phyloP scores from a whole-genome alignment of 1,140 invertebrate species.

The Listronotus bonariensis region DNA sequence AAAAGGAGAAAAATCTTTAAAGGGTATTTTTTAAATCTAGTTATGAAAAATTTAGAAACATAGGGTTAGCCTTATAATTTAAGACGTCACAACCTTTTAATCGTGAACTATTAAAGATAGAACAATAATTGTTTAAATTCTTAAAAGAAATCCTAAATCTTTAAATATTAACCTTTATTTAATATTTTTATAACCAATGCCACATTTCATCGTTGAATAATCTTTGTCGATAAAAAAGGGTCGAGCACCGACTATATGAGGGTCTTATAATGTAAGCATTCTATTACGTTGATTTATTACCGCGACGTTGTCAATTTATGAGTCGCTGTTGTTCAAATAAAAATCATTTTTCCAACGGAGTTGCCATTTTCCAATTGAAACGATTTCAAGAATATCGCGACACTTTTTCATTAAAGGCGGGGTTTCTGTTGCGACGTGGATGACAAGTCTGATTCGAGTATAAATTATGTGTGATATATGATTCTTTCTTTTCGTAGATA shows the following conservation, averaged over 20 bases:
- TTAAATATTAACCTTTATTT: no score
- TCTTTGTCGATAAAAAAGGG: constrained; percentile 30
- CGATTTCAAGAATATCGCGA: constrained; percentile 1
- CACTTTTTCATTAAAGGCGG: no score
- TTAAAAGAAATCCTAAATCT: no score
- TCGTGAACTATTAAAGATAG: no score
- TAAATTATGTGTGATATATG: neutral
- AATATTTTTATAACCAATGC: no score
- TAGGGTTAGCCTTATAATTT: no score
- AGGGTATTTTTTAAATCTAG: no score
- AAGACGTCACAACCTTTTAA: no score
- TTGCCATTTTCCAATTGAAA: constrained; percentile 27
- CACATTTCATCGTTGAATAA: neutral
- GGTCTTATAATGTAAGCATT: constrained; percentile 33
- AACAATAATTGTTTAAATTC: no score
- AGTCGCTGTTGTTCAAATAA: constrained; percentile 23
- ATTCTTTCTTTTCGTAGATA: neutral
- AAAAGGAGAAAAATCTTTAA: no score
- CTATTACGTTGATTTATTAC: constrained; percentile 35
- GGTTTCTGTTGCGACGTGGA: neutral
- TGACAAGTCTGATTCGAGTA: neutral
- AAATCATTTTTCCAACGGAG: constrained; percentile 22
- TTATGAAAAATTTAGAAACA: no score
- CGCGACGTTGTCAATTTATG: constrained; percentile 28
- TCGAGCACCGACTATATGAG: constrained; percentile 20